phyloP scores from a whole-genome alignment of 2,113 vertebrate genomes.

The Triplophysa rosa region DNA sequence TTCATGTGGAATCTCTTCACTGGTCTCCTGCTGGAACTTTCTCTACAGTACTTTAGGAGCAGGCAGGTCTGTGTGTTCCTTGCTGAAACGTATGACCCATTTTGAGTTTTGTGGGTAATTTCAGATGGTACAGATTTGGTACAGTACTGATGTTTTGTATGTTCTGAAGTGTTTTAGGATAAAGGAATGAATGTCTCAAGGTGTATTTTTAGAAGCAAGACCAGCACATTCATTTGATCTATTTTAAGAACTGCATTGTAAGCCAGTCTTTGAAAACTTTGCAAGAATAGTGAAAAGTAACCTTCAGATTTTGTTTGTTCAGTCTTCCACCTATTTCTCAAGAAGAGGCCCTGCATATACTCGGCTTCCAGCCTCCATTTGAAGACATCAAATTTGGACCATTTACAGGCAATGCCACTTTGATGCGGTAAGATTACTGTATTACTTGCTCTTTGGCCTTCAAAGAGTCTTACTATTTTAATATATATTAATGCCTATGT shows the following conservation, averaged over 20 bases:
- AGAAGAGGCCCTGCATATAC: conserved; percentile 93
- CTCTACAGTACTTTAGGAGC: conserved; percentile 93
- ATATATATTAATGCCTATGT: conserved; percentile 9
- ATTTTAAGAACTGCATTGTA: background rate
- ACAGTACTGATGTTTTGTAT: background rate
- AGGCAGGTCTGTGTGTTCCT: conserved; percentile 80
- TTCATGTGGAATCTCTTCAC: conserved; percentile 96
- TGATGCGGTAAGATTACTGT: conserved; percentile 85
- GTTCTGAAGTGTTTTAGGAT: background rate
- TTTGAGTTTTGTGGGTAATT: background rate
- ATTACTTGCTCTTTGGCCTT: background rate
- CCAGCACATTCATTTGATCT: conserved; percentile 4
- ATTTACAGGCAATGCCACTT: conserved; percentile 97
- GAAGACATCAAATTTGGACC: conserved; percentile 98
- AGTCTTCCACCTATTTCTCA: conserved; percentile 95
- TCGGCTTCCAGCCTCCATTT: conserved; percentile 96
- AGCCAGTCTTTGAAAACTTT: background rate
- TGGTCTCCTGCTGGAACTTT: conserved; percentile 98
- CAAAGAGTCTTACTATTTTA: background rate
- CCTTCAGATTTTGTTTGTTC: conserved; percentile 22
- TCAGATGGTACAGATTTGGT: background rate
- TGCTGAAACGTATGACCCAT: background rate
- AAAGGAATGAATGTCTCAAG: background rate
- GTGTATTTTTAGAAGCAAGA: conserved; percentile 5
- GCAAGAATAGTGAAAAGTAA: background rate